Percentiles rank a stretch among this genome's conserved stretches.
Conservation (phyloP, 2,113 vertebrate species). For the Nothobranchius furzeri region DNA sequence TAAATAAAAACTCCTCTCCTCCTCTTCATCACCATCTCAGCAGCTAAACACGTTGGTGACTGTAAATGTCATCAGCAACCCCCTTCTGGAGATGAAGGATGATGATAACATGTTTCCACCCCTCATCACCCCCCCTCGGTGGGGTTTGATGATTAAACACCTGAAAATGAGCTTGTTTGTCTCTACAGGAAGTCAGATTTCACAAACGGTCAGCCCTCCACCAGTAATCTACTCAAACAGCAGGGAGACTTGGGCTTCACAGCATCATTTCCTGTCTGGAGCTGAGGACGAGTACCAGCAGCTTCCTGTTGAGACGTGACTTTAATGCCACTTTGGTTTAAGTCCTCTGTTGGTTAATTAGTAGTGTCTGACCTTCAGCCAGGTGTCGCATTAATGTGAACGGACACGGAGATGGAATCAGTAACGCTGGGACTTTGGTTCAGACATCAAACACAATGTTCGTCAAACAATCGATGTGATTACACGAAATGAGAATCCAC, state of each 20-base stretch:
- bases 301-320: conserved; percentile 46
- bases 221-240: background rate
- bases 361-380: conserved; percentile 37
- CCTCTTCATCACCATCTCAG: background rate
- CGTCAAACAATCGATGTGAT: background rate
- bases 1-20: background rate
- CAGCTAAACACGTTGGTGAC: background rate
- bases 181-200: no score
- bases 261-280: conserved; percentile 13
- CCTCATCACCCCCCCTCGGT: conserved; percentile 37
- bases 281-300: background rate
- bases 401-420: conserved; percentile 13
- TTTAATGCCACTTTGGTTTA: conserved; percentile 31
- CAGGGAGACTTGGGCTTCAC: background rate
- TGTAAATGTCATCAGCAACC: conserved; percentile 11
- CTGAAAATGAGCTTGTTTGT: background rate
- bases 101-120: conserved; percentile 44
- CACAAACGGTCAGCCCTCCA: background rate
- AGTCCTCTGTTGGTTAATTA: conserved; percentile 29
- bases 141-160: conserved; percentile 16
- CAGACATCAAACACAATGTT: background rate
- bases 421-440: background rate
- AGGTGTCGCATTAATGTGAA: conserved; percentile 17
- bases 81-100: conserved; percentile 14
- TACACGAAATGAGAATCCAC: no score